A percentile compares a stretch with the other conserved stretches of the same genome.
Conservation (phyloP, 2,888 invertebrate genomes). For the Uloborus plumipes region DNA sequence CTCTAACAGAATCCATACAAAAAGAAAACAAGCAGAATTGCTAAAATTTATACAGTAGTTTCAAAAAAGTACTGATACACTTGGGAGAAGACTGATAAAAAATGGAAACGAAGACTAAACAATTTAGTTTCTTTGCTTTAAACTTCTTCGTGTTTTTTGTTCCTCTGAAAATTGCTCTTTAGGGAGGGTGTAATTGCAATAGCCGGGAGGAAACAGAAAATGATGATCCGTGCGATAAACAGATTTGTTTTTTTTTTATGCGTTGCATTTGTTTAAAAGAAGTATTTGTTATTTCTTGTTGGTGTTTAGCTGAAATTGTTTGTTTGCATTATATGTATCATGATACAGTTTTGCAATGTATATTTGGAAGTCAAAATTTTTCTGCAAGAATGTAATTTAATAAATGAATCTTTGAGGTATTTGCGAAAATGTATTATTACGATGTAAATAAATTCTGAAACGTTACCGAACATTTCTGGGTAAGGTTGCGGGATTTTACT, state of each 20-base stretch:
- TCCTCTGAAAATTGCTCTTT: constrained; percentile 21
- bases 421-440: too few species aligned
- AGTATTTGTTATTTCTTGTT: too few species aligned
- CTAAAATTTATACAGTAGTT: constrained; percentile 51
- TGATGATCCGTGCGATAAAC: constrained; percentile 40
- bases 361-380: too few species aligned
- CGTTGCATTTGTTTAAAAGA: too few species aligned
- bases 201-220: constrained; percentile 29
- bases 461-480: too few species aligned
- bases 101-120: constrained; percentile 5
- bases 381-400: too few species aligned
- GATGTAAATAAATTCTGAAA: too few species aligned
- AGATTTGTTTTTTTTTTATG: background rate
- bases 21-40: constrained; percentile 37
- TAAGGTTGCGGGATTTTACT: too few species aligned
- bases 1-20: constrained; percentile 31
- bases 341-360: too few species aligned
- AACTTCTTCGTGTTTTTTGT: constrained; percentile 13
- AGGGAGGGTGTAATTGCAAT: constrained; percentile 30
- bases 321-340: too few species aligned
- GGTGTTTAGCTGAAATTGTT: too few species aligned
- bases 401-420: too few species aligned
- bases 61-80: constrained; percentile 34
- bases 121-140: constrained; percentile 42
- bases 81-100: constrained; percentile 18